These are phyloP conservation scores for Epizoanthus stellaris DNA, from an alignment of 92 coral and sea anemone species.

Conservation along the genomic window DNA sequence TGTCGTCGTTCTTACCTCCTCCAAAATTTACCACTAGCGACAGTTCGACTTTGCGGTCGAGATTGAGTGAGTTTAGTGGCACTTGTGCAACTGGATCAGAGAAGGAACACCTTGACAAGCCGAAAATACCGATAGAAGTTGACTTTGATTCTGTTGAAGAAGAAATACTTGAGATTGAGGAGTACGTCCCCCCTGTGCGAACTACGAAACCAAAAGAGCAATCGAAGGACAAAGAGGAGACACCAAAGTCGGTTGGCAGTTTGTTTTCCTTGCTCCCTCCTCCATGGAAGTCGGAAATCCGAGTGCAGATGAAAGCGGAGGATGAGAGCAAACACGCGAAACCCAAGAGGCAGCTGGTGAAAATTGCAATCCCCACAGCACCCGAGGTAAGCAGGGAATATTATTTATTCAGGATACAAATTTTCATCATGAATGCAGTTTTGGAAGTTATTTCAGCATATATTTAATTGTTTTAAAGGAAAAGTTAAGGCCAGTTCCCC, in stretches of 20 bases:
- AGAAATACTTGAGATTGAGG: slow-evolving; percentile 82
- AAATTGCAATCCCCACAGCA: slow-evolving; percentile 75
- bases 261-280: slow-evolving; percentile 90
- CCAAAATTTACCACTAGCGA: slow-evolving; percentile 6
- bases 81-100: not conserved
- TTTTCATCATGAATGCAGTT: no score
- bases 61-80: not conserved
- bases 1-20: slow-evolving; percentile 28
- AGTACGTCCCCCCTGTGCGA: slow-evolving; percentile 68
- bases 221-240: slow-evolving; percentile 30
- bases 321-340: slow-evolving; percentile 53
- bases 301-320: slow-evolving; percentile 53
- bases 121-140: not conserved
- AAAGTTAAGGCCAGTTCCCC: no score
- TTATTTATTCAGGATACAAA: no score
- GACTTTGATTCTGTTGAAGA: slow-evolving; percentile 53
- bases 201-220: slow-evolving; percentile 43
- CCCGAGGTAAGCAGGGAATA: slow-evolving; percentile 57
- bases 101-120: not conserved
- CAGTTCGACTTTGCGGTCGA: not conserved
- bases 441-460: no score
- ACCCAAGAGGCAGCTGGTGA: slow-evolving; percentile 72
- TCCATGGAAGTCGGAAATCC: slow-evolving; percentile 78
- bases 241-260: slow-evolving; percentile 88
- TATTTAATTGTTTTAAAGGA: no score